These are phyloP conservation scores for Nannoperca obscura DNA, from an alignment of 2,797 vertebrate genomes.

Conservation along the genomic window DNA sequence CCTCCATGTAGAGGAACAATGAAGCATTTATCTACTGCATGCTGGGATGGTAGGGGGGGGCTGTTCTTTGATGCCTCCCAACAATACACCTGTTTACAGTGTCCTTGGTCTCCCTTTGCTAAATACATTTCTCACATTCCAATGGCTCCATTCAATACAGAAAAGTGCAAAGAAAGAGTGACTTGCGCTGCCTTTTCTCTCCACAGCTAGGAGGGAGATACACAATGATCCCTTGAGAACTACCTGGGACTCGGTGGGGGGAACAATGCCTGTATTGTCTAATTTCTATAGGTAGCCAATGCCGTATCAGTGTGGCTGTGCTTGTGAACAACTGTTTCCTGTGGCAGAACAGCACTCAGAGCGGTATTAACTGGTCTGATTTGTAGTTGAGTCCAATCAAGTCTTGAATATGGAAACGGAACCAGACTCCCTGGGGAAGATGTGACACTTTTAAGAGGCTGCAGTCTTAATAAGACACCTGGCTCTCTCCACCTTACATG, in stretches of 20 bases:
- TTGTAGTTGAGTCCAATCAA: constrained; percentile 55
- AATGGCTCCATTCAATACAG: constrained; percentile 81
- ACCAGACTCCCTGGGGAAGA: constrained; percentile 66
- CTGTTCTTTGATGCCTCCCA: constrained; percentile 73
- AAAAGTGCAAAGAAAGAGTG: constrained; percentile 83
- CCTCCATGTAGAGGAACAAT: constrained; percentile 68
- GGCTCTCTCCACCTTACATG: constrained; percentile 60
- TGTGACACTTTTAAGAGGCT: constrained; percentile 63
- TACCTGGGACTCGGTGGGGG: constrained; percentile 73
- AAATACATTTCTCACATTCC: constrained; percentile 86
- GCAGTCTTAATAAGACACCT: constrained; percentile 72
- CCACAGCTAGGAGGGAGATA: constrained; percentile 69
- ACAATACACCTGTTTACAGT: constrained; percentile 85
- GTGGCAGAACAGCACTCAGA: constrained; percentile 63
- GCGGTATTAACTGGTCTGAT: constrained; percentile 53
- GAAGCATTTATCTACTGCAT: constrained; percentile 70
- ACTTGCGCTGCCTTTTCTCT: constrained; percentile 66
- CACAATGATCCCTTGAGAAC: constrained; percentile 81
- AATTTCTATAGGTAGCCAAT: constrained; percentile 76
- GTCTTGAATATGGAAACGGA: constrained; percentile 50
- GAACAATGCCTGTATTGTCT: constrained; percentile 79
- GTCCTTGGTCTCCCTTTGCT: constrained; percentile 79
- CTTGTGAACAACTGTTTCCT: constrained; percentile 78
- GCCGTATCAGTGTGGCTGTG: constrained; percentile 68
- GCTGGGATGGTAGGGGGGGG: constrained; percentile 43